Percentiles rank a stretch among this genome's conserved stretches.
Conservation (phyloP, 2,888 invertebrate genomes). For the Amphipoea oculea region DNA sequence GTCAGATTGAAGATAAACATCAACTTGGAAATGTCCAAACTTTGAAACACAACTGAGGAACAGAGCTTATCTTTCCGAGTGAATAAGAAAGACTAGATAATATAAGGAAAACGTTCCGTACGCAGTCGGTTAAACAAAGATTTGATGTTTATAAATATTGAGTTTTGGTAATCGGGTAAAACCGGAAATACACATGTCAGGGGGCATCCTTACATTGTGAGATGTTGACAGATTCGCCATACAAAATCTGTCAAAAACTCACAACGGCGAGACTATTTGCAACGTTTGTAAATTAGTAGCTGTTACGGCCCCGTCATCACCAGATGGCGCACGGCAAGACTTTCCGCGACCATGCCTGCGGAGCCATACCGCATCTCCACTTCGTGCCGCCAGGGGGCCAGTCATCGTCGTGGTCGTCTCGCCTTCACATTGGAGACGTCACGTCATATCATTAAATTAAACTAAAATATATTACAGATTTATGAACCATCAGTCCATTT, state of each 20-base stretch:
- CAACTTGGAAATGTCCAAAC: conserved; percentile 41
- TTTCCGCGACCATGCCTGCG: too few species aligned
- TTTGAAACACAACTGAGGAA: conserved; percentile 33
- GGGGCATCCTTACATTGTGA: not conserved
- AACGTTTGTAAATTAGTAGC: not conserved
- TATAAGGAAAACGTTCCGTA: conserved; percentile 23
- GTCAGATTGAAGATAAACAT: conserved; percentile 50
- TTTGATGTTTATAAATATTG: conserved; percentile 1
- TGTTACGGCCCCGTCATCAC: too few species aligned
- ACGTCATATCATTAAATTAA: too few species aligned
- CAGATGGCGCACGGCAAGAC: too few species aligned
- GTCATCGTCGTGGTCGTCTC: too few species aligned
- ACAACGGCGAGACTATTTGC: not conserved
- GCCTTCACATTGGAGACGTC: too few species aligned
- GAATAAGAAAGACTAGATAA: conserved; percentile 8
- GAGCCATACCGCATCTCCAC: too few species aligned
- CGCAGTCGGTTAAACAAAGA: conserved; percentile 4
- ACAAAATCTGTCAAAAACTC: not conserved
- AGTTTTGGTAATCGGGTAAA: not conserved
- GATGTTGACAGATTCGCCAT: not conserved
- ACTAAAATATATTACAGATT: too few species aligned
- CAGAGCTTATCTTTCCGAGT: conserved; percentile 38
- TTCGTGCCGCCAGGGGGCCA: too few species aligned
- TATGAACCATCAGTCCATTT: too few species aligned
- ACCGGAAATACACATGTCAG: not conserved